phyloP scores from a whole-genome alignment of 2,888 invertebrate genomes.

The Euplexia lucipara region DNA sequence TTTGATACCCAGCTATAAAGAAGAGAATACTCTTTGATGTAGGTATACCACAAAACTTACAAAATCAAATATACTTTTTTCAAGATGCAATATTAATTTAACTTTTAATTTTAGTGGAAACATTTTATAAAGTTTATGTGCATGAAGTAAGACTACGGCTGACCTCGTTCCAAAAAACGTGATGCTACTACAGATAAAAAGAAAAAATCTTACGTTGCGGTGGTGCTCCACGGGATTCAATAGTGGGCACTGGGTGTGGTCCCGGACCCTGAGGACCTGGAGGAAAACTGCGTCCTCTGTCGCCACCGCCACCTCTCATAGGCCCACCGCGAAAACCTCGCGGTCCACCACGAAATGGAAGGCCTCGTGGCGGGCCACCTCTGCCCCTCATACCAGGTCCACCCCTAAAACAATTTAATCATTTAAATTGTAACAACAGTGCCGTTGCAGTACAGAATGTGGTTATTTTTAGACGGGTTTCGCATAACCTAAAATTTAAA shows the following conservation, averaged over 20 bases:
- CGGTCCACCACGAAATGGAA: slow-evolving; percentile 81
- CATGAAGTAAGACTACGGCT: background rate
- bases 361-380: slow-evolving; percentile 81
- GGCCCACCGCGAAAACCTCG: slow-evolving; percentile 86
- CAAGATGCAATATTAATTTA: too few species aligned
- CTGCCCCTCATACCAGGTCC: slow-evolving; percentile 87
- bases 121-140: too few species aligned
- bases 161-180: background rate
- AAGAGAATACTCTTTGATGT: too few species aligned
- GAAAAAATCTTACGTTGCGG: slow-evolving; percentile 77
- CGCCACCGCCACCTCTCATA: slow-evolving; percentile 86
- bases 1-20: too few species aligned
- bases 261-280: slow-evolving; percentile 88
- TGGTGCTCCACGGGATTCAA: slow-evolving; percentile 84
- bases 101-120: too few species aligned
- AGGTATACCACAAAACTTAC: too few species aligned
- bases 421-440: background rate
- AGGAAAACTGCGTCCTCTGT: slow-evolving; percentile 83
- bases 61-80: too few species aligned
- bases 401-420: slow-evolving; percentile 66
- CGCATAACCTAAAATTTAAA: slow-evolving; percentile 33
- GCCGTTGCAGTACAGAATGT: too few species aligned
- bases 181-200: background rate
- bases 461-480: background rate
- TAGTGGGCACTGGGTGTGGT: slow-evolving; percentile 88